phyloP scores from a whole-genome alignment of 2,797 vertebrate species.

The Lycodopsis pacificus region DNA sequence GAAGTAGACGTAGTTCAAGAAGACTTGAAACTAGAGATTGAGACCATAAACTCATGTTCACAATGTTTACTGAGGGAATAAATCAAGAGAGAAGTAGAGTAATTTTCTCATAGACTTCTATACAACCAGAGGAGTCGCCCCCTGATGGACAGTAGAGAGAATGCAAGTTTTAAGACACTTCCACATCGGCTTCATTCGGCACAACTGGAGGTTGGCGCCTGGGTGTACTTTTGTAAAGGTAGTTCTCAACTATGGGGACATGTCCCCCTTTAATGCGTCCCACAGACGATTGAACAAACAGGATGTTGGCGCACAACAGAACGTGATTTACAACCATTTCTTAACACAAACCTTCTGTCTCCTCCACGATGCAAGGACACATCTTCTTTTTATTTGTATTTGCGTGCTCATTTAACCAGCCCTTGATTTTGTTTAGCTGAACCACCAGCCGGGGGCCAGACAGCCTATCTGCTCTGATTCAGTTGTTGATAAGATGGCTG shows the following conservation, averaged over 20 bases:
- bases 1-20: too few relatives aligned
- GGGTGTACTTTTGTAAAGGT: too few relatives aligned
- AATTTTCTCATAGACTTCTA: too few relatives aligned
- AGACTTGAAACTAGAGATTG: too few relatives aligned
- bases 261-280: not conserved
- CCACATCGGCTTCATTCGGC: too few relatives aligned
- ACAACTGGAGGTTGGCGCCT: too few relatives aligned
- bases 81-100: too few relatives aligned
- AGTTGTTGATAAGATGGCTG: constrained; percentile 66
- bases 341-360: constrained; percentile 19
- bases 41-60: too few relatives aligned
- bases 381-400: constrained; percentile 25
- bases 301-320: constrained; percentile 35
- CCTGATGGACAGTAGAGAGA: too few relatives aligned
- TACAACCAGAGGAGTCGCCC: too few relatives aligned
- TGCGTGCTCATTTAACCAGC: constrained; percentile 54
- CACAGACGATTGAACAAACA: constrained; percentile 52
- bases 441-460: constrained; percentile 47
- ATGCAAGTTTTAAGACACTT: too few relatives aligned
- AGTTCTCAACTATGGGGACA: not conserved
- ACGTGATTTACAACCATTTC: constrained; percentile 43
- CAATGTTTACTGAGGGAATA: too few relatives aligned
- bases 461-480: constrained; percentile 72
- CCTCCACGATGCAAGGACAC: constrained; percentile 34
- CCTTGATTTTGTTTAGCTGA: constrained; percentile 55